Evolutionary conservation across 2,797 vertebrate species (phyloP).

Genomic region (Synanceia verrucosa): DNA sequence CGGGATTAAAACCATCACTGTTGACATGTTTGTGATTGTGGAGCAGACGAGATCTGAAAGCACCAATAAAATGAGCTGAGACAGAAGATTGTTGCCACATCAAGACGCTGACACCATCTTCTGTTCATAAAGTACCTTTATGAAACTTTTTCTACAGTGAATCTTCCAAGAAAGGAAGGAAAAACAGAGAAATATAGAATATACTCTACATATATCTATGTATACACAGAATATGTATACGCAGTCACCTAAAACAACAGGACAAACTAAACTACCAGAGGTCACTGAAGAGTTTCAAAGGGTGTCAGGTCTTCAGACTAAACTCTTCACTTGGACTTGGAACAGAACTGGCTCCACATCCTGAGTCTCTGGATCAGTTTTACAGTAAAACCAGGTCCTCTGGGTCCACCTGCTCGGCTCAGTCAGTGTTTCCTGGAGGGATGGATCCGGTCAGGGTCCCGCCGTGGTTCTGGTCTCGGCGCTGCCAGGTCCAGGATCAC

Average conservation of each 20-base stretch:
- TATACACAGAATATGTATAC: too few relatives aligned
- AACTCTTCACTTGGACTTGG: too few relatives aligned
- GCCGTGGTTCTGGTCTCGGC: neutral
- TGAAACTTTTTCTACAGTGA: neutral
- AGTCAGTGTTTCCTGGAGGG: neutral
- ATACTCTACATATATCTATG: too few relatives aligned
- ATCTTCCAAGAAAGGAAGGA: too few relatives aligned
- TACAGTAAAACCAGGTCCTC: too few relatives aligned
- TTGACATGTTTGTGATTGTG: constrained; percentile 40
- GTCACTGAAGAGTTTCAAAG: too few relatives aligned
- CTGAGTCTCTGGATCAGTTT: too few relatives aligned
- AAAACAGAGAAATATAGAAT: too few relatives aligned
- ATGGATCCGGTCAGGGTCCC: neutral
- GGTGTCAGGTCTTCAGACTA: too few relatives aligned
- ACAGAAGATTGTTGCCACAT: constrained; percentile 12
- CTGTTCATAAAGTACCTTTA: neutral
- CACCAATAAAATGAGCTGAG: constrained; percentile 23
- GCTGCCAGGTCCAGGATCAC: constrained; percentile 37
- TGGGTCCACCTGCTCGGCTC: constrained; percentile 8
- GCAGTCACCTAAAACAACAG: too few relatives aligned
- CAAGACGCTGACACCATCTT: neutral
- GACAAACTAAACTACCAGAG: too few relatives aligned
- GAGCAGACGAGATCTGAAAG: constrained; percentile 39
- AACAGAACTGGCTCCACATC: too few relatives aligned
- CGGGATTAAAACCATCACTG: constrained; percentile 54